Conservation (phyloP, 2,113 vertebrate species). For the Prinia subflava region DNA sequence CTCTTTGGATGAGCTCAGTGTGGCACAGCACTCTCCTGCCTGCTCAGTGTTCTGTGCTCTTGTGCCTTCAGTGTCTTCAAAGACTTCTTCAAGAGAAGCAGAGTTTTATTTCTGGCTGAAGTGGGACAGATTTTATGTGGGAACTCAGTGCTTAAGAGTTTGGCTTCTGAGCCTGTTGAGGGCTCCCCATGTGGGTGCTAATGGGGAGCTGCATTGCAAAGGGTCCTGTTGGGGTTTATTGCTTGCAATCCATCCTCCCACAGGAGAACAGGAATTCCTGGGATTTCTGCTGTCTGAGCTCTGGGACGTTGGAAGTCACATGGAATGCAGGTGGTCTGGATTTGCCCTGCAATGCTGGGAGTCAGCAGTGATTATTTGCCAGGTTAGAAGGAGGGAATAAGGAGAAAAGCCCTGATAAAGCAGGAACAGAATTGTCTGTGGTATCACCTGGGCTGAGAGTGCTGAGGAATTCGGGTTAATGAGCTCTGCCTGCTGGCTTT, state of each 20-base stretch:
- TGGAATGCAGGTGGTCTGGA: background rate
- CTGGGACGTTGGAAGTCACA: rapidly evolving
- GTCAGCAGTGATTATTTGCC: background rate
- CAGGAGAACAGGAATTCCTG: background rate
- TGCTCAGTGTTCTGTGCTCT: background rate
- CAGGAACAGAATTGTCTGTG: background rate
- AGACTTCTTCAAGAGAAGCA: background rate
- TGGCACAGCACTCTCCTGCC: background rate
- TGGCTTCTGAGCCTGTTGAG: background rate
- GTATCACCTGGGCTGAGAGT: background rate
- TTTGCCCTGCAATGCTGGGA: background rate
- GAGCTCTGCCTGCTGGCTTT: constrained; percentile 25
- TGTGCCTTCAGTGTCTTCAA: background rate
- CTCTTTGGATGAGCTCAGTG: background rate
- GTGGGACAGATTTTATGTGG: background rate
- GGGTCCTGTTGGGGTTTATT: background rate
- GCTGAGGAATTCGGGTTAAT: constrained; percentile 21
- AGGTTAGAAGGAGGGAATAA: background rate
- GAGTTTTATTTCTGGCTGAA: background rate
- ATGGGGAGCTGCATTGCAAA: background rate
- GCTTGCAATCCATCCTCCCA: background rate
- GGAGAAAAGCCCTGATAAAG: background rate
- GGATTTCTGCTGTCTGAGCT: background rate
- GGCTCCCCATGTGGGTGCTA: background rate
- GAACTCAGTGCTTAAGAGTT: background rate